A percentile compares a stretch with the other conserved stretches of the same genome.
Evolutionary conservation across 2,888 invertebrate species (phyloP).

Genomic region (Danaus chrysippus): DNA sequence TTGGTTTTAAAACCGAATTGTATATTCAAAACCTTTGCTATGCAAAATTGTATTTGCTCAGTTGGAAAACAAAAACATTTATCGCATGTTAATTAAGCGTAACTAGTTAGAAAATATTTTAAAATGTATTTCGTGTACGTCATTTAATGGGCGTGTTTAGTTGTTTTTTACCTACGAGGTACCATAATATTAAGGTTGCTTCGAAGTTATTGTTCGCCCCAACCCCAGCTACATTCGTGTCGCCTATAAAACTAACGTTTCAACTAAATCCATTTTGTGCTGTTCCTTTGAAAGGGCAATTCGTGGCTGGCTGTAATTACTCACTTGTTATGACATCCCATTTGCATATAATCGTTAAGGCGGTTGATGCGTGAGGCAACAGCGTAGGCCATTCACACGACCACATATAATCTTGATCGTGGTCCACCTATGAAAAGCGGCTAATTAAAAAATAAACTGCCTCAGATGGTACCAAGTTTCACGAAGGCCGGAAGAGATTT

Average conservation of each 20-base stretch:
- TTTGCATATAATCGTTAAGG: conserved; percentile 76
- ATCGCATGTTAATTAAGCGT: neutral
- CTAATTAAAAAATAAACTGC: conserved; percentile 77
- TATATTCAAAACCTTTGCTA: too few relatives aligned
- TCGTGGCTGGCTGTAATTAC: conserved; percentile 75
- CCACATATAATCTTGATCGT: conserved; percentile 69
- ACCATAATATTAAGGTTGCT: neutral
- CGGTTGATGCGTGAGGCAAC: conserved; percentile 73
- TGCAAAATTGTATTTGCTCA: conserved; percentile 2
- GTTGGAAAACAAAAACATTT: conserved; percentile 6
- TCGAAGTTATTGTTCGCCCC: conserved; percentile 8
- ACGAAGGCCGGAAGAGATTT: conserved; percentile 64
- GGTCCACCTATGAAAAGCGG: conserved; percentile 74
- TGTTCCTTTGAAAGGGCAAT: conserved; percentile 71
- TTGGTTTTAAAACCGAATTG: too few relatives aligned
- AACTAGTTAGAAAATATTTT: conserved; percentile 3
- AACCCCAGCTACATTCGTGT: conserved; percentile 51
- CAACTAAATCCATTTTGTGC: conserved; percentile 76
- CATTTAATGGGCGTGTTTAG: neutral
- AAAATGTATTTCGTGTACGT: conserved; percentile 1
- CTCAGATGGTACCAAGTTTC: conserved; percentile 66
- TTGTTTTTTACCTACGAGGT: neutral
- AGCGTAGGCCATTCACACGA: conserved; percentile 76
- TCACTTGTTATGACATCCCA: conserved; percentile 78
- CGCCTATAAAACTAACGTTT: conserved; percentile 65